Evolutionary conservation across 2,888 invertebrate species (phyloP).

Genomic region (Euproctis similis): DNA sequence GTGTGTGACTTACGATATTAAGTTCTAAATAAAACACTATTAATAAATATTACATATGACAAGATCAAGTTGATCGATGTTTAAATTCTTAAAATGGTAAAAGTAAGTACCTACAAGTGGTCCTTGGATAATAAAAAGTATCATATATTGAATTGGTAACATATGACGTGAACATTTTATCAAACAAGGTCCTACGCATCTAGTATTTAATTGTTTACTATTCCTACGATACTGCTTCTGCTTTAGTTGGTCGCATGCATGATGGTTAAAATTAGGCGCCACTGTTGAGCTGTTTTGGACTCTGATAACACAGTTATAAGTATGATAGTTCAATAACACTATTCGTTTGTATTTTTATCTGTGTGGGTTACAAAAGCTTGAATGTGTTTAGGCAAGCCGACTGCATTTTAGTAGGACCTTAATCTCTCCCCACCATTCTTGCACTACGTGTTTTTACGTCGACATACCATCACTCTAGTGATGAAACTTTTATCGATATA

Average conservation of each 20-base stretch:
- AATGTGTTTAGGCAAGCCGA: conserved; percentile 54
- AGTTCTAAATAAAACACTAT: too few relatives aligned
- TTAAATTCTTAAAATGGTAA: conserved; percentile 21
- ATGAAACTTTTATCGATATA: conserved; percentile 17
- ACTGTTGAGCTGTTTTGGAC: conserved; percentile 26
- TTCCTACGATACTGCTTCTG: conserved; percentile 60
- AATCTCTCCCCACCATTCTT: conserved; percentile 52
- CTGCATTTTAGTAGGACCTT: conserved; percentile 67
- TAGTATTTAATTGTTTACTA: conserved; percentile 64
- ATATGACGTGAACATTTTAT: conserved; percentile 50
- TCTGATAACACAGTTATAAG: conserved; percentile 33
- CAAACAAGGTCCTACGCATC: conserved; percentile 53
- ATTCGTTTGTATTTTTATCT: conserved; percentile 28
- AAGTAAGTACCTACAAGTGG: conserved; percentile 23
- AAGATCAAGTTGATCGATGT: too few relatives aligned
- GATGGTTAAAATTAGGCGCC: conserved; percentile 33
- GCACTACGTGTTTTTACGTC: conserved; percentile 52
- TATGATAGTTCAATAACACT: conserved; percentile 29
- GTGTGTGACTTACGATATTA: conserved; percentile 4
- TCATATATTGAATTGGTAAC: conserved; percentile 36
- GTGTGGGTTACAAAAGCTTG: conserved; percentile 50
- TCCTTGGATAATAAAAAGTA: conserved; percentile 30
- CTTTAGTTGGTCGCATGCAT: conserved; percentile 53
- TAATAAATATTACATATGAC: not conserved
- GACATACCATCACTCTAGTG: conserved; percentile 52